Base-by-base conservation (phyloP, 2,113 vertebrate species). In the Colistium nudipinnis region DNA sequence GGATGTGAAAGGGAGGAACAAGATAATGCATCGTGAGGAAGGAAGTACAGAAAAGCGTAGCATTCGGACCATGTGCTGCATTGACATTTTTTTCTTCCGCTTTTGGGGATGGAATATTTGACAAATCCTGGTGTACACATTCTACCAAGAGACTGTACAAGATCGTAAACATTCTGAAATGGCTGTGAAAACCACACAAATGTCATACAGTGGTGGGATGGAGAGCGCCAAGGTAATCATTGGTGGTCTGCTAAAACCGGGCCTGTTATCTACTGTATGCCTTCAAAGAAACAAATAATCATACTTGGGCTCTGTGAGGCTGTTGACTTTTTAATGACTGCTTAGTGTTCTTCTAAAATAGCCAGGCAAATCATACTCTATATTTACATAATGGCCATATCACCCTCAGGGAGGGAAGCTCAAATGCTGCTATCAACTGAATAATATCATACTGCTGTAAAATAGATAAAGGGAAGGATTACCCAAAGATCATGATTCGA, bases 1-100 rank as follows among this genome's bases (percentile, higher is more conserved):
- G 49, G 86, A 86, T 78, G 80, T 83, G 61, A 76, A 71, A 65
- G 70, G 48, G 54, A 67, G 74, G 66, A 70, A 60, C 51, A 62
- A 45, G 31, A 70, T 69, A 63, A 67, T 75, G 61, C 39, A 65
- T 66, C 36, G 28, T 3, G 61, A 71, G 70, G 54, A 74, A 78
- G 70, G 64, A 82, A 83, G 63, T 52, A 36, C 0, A 63, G 38
- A 75, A 76, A 75, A 70, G 76, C 41, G 3, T 30, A 53, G 54
- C 70, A 80, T 82, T 74, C 63, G 39, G 47, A 78, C 68, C 80
- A 81, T 62, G 75, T 80, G 77, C 57, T 76, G 49, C 24, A 36
- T 6, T 17, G 2, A 56, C 19, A 43, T 25, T 53, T 53, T 28
- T 53, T 53, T 28, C 36, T 57, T 64, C 45, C 20, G 30, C 27